Evolutionary conservation across 1,140 invertebrate genomes (phyloP), one percentile per base, ranked within the genome.

Genomic region (Pseudoatta argentina): DNA sequence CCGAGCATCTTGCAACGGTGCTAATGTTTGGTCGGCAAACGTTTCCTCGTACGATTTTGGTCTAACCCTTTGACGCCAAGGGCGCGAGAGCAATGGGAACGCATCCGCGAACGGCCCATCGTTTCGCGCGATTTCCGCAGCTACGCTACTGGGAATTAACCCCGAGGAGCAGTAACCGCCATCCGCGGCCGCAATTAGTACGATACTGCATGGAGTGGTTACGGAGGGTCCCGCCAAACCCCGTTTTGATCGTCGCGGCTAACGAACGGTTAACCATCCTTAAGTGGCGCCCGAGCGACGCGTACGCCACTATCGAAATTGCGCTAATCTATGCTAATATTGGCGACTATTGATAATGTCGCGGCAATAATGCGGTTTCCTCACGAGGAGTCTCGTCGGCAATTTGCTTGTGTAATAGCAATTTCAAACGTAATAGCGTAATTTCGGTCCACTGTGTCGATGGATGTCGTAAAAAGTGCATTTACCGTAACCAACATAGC

Each of bases 131-230:
- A 67, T 87, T 88, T 73, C 39, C 77, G 71, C 76, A 78, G 88
- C 89, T 89, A 92, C 94, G 93, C 94, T 92, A 92, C 86, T 93
- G 94, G 75, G 91, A 89, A 94, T 94, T 94, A 93, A 94, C 93
- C 93, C 92, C 90, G 90, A 90, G 88, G 87, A 94, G 93, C 92
- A 92, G 94, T 95, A 94, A 95, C 93, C 88, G 91, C 91, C 94
- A 95, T 94, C 94, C 94, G 94, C 88, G 94, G 90, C 93, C 93
- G 94, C 93, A 95, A 95, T 95, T 95, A 94, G 94, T 94, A 92
- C 93, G 93, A 93, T 92, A 94, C 93, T 93, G 93, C 93, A 94
- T 94, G 92, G 91, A 94, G 93, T 93, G 92, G 88, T 92, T 93
- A 92, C 89, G 87, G 87, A 92, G 87, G 92, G 87, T 71, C 90